Conservation (phyloP, 2,888 invertebrate species). For the Brenthis daphne region DNA sequence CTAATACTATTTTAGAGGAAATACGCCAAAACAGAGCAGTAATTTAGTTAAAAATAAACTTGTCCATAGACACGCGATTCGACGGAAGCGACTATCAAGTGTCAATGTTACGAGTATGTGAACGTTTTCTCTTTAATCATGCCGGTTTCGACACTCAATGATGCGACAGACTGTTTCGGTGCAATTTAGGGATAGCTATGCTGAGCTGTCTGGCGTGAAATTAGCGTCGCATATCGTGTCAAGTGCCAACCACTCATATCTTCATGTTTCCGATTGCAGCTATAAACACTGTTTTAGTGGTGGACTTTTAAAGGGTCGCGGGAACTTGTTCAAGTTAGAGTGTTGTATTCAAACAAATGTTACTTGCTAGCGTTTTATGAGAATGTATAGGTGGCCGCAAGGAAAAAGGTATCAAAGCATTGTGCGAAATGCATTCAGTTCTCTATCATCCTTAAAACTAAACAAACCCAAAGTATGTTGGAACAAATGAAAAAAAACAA, state of each 20-base stretch:
- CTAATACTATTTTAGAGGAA: neutral
- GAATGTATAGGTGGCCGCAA: neutral
- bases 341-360: neutral
- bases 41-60: conserved; percentile 9
- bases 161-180: conserved; percentile 40
- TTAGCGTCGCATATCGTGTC: conserved; percentile 51
- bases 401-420: neutral
- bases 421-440: too few species aligned
- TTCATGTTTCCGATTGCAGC: conserved; percentile 37
- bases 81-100: conserved; percentile 33
- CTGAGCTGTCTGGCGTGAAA: conserved; percentile 55
- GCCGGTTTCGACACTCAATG: conserved; percentile 33
- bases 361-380: neutral
- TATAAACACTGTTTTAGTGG: conserved; percentile 27
- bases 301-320: conserved; percentile 17
- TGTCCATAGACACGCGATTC: conserved; percentile 28
- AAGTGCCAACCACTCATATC: conserved; percentile 41
- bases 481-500: too few species aligned
- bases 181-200: conserved; percentile 51
- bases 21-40: conserved; percentile 1
- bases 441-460: too few species aligned
- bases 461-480: too few species aligned
- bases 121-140: conserved; percentile 38
- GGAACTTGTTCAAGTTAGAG: conserved; percentile 14
- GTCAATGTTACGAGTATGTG: conserved; percentile 35